Evolutionary conservation across 2,888 invertebrate genomes (phyloP).

Genomic region (Andrena bucephala): DNA sequence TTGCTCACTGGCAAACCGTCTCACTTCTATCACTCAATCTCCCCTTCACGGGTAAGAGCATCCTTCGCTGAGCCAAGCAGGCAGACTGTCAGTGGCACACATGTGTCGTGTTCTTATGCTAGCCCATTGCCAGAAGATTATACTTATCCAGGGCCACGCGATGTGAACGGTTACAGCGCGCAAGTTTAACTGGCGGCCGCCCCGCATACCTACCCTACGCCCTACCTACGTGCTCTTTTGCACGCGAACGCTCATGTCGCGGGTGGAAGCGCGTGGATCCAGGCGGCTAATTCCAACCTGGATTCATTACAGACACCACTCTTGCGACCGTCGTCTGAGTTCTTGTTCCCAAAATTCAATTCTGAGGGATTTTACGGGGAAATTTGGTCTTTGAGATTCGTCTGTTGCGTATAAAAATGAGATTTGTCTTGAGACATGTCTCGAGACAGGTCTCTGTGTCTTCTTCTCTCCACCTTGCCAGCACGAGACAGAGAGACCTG

Average conservation of each 20-base stretch:
- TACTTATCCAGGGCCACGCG: constrained; percentile 59
- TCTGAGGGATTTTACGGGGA: no score
- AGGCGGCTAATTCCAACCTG: constrained; percentile 43
- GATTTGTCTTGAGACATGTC: no score
- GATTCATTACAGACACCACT: constrained; percentile 35
- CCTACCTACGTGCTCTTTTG: not conserved
- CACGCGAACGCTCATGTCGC: constrained; percentile 20
- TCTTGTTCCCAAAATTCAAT: no score
- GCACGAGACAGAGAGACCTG: no score
- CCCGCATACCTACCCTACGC: not conserved
- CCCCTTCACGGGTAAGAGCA: constrained; percentile 31
- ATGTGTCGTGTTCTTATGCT: constrained; percentile 66
- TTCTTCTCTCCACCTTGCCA: no score
- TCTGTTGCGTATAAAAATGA: no score
- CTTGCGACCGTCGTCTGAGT: not conserved
- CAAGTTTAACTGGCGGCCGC: constrained; percentile 13
- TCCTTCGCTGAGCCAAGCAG: constrained; percentile 60
- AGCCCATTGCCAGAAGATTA: constrained; percentile 55
- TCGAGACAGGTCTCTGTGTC: no score
- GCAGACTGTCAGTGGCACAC: constrained; percentile 70
- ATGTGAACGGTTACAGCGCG: constrained; percentile 29
- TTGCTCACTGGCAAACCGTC: not conserved
- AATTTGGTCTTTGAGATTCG: no score
- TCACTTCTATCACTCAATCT: not conserved
- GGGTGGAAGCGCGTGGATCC: constrained; percentile 41